Conservation (phyloP, 2,888 invertebrate species). For the Tipula vernalis region DNA sequence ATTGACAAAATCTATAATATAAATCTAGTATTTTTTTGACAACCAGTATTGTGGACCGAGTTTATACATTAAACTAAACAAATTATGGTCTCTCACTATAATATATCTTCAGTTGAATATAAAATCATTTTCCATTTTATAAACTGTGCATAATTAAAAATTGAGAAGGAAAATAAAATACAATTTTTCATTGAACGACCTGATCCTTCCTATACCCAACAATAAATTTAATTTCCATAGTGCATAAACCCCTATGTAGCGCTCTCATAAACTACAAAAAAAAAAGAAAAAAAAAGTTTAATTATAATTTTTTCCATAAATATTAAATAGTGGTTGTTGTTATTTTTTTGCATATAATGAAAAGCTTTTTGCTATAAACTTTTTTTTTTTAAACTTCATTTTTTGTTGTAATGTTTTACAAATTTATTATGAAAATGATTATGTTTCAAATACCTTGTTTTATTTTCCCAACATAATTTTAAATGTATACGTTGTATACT, state of each 20-base stretch:
- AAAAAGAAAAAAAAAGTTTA: background rate
- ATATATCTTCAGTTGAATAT: background rate
- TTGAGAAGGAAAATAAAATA: background rate
- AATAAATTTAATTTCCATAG: background rate
- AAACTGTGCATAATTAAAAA: background rate
- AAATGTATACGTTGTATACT: background rate
- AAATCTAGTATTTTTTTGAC: too few species aligned
- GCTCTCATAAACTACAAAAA: background rate
- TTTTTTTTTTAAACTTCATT: background rate
- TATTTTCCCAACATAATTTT: background rate
- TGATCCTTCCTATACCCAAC: background rate
- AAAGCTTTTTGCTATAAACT: background rate
- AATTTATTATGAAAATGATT: constrained; percentile 4
- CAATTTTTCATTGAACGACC: background rate
- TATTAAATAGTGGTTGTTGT: background rate
- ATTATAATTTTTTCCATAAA: constrained; percentile 1
- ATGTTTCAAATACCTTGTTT: background rate
- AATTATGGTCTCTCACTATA: background rate
- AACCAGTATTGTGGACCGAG: background rate
- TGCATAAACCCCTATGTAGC: background rate
- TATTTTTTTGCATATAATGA: background rate
- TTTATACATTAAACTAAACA: background rate
- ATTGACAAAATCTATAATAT: too few species aligned
- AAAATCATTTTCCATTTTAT: background rate
- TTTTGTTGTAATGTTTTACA: background rate